phyloP scores from a whole-genome alignment of 2,888 invertebrate species.

The Bruchidius siliquastri region DNA sequence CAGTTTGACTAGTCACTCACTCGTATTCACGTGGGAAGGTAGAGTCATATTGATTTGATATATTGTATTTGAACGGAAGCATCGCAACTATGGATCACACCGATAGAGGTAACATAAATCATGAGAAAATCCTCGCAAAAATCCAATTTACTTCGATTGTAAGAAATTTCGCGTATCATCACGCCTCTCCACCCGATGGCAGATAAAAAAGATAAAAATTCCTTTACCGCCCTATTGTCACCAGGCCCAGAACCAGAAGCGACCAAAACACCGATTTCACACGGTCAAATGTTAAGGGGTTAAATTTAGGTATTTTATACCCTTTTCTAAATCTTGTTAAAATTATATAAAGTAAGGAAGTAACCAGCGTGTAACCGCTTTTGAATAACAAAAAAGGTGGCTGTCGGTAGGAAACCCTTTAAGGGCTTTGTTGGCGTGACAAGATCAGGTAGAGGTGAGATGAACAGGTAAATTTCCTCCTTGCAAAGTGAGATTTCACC shows the following conservation, averaged over 20 bases:
- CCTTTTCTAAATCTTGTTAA: conserved; percentile 39
- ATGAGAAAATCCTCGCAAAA: neutral
- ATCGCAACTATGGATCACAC: no score
- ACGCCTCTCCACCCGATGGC: conserved; percentile 12
- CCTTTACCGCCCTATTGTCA: neutral
- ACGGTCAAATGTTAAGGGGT: conserved; percentile 36
- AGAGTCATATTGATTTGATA: no score
- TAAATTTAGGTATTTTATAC: conserved; percentile 30
- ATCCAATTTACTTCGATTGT: conserved; percentile 11
- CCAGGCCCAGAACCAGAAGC: conserved; percentile 11
- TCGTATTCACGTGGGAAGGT: no score
- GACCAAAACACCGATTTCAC: conserved; percentile 36
- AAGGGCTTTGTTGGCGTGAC: conserved; percentile 14
- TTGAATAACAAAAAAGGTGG: conserved; percentile 29
- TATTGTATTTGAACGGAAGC: no score
- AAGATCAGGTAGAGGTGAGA: conserved; percentile 24
- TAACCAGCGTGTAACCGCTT: conserved; percentile 40
- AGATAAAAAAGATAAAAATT: conserved; percentile 2
- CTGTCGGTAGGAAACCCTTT: conserved; percentile 11
- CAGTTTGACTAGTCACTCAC: no score
- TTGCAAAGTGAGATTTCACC: conserved; percentile 18
- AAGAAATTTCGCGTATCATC: conserved; percentile 15
- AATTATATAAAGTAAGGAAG: conserved; percentile 37
- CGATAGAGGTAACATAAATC: neutral
- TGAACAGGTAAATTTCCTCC: conserved; percentile 12